Percentiles rank a stretch among this genome's conserved stretches.
Evolutionary conservation across 2,113 vertebrate species (phyloP).

Genomic region (Zapus hudsonius): DNA sequence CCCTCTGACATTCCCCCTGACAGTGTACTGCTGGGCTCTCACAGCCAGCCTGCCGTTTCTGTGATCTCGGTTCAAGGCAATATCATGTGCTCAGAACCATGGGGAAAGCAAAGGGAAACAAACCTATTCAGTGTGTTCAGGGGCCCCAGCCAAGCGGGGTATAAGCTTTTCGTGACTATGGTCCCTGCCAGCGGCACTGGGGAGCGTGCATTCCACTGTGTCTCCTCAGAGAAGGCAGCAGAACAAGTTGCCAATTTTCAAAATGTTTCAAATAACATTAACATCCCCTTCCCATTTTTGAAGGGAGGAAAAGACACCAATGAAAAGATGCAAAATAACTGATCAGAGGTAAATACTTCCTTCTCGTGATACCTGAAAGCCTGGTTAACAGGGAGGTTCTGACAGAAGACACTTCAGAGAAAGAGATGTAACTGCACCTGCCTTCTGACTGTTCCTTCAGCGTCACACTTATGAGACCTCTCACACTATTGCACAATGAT

Average conservation of each 20-base stretch:
- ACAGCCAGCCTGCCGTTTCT: not conserved
- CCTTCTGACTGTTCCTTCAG: not conserved
- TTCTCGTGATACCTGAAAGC: not conserved
- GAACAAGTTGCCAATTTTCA: not conserved
- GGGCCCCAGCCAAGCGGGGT: not conserved
- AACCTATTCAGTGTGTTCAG: not conserved
- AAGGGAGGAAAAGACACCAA: not conserved
- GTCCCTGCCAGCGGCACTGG: not conserved
- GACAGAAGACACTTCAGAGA: not conserved
- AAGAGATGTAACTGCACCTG: not conserved
- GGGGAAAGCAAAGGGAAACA: not conserved
- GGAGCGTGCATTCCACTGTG: no score
- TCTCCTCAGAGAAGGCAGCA: not conserved
- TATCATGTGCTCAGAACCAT: not conserved
- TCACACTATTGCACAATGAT: accelerated
- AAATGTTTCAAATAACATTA: not conserved
- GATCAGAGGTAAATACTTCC: not conserved
- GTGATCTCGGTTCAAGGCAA: not conserved
- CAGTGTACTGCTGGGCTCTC: accelerated
- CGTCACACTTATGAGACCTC: accelerated
- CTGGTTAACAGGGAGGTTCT: not conserved
- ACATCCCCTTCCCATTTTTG: not conserved
- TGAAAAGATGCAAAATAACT: not conserved
- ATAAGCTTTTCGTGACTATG: not conserved
- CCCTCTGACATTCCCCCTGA: not conserved